Percentiles rank a stretch among this genome's conserved stretches.
phyloP scores from a whole-genome alignment of 2,888 invertebrate species.

The Tetheella fluctuosa region DNA sequence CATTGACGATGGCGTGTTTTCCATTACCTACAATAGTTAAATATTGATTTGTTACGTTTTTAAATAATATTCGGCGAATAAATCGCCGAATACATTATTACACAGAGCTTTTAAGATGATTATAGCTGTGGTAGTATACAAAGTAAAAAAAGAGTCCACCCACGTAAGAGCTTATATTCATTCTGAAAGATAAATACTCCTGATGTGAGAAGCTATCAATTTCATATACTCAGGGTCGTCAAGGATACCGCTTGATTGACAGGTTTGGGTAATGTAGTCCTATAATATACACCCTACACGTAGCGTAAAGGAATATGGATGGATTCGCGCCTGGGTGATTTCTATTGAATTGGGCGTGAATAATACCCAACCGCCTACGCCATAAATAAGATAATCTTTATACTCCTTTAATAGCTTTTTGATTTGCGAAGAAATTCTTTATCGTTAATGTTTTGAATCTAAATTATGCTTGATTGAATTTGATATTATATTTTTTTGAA shows the following conservation, averaged over 20 bases:
- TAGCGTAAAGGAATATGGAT: constrained; percentile 60
- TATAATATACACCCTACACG: constrained; percentile 51
- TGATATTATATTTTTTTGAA: not conserved
- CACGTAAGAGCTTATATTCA: constrained; percentile 16
- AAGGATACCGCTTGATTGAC: constrained; percentile 70
- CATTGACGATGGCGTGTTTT: constrained; percentile 42
- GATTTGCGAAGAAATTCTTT: constrained; percentile 21
- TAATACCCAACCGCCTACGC: constrained; percentile 48
- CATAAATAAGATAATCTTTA: constrained; percentile 49
- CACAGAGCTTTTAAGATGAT: too few species aligned
- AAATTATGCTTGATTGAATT: constrained; percentile 9
- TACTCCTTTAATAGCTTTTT: constrained; percentile 27
- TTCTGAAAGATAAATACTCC: constrained; percentile 42
- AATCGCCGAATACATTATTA: too few species aligned
- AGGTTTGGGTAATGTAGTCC: constrained; percentile 59
- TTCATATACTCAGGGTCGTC: constrained; percentile 57
- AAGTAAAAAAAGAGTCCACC: constrained; percentile 26
- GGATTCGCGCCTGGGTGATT: constrained; percentile 55
- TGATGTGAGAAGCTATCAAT: constrained; percentile 63
- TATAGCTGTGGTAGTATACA: too few species aligned
- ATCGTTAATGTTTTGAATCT: constrained; percentile 18
- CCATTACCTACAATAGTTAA: constrained; percentile 28
- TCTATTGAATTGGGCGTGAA: constrained; percentile 58
- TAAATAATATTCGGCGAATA: too few species aligned
- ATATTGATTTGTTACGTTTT: constrained; percentile 45